Evolutionary conservation across 2,113 vertebrate genomes (phyloP), one percentile per base, ranked within the genome.

Genomic region (Elephantulus edwardii): DNA sequence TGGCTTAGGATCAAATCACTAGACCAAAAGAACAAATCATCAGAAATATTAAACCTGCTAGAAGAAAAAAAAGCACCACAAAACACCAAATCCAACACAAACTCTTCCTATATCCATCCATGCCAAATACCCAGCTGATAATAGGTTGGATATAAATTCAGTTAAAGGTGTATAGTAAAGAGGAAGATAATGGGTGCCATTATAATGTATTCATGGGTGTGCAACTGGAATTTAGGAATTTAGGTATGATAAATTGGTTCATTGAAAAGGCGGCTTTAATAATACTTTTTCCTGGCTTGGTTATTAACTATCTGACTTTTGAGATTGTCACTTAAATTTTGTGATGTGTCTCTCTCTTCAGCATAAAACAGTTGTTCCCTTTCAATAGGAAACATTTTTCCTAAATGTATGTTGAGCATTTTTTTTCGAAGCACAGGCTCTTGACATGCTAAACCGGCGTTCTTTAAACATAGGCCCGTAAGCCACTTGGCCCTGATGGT

Each of bases 81-180:
- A 22, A 56, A 22, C 13, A 79, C 33, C 11, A 62, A 66, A 35
- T n/a, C n/a, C n/a, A n/a, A n/a, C n/a, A n/a, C n/a, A 17, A 66
- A 9, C 13, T 87, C 30, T 24, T 68, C 11, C 50, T 12, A 22
- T 90, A 85, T 71, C 54, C 66, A 71, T 64, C 8, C 22, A 58
- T 76, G 68, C 8, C 50, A 88, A 89, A 93, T 82, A 88, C 86
- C 76, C 86, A 90, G 80, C 30, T 79, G 44, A 11, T 66, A 86
- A 62, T 42, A 92, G 6, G 9, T 46, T 86, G 42, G 42, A 30
- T 91, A 19, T 46, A 88, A 81, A 79, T 79, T 28, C 35, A 84
- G 33, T 62, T 72, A 72, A 84, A 87, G 40, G 44, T 44, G 0
- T 71, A 40, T 26, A 35, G 58, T 80, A 16, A 71, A 80, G 12